Evolutionary conservation across 2,888 invertebrate species (phyloP), one percentile per base, ranked within the genome.

Genomic region (Limnephilus lunatus): DNA sequence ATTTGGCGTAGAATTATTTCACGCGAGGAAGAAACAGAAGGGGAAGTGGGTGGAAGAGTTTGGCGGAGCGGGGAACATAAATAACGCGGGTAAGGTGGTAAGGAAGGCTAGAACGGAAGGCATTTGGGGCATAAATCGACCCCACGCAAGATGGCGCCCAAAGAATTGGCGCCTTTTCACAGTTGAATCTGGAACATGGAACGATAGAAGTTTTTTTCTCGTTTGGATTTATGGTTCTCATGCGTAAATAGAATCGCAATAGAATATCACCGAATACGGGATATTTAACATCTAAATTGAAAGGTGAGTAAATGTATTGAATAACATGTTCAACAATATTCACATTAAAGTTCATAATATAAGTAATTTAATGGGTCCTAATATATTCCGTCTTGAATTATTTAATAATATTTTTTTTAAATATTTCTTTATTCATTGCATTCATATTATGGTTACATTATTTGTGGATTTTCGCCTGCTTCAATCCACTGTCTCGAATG

Each of bases 91-190:
- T 82, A 89, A 68, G 91, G 91, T 83, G 91, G 68, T 68, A 68
- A n/a, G 68, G 68, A 25, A 25, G 68, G 91, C 91, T 82, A 86
- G 53, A 91, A 81, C 91, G 89, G 91, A 89, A 91, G 91, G 82
- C 91, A 91, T 91, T 91, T 91, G 87, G 88, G 91, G 53, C 86
- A 91, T 91, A 91, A 91, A 91, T 91, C 91, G 91, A 87, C 87
- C 81, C 35, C 32, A 39, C 88, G 87, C 85, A 85, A 89, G 89
- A 89, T 89, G 89, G 89, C 89, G 89, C 32, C 89, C 68, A 89
- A 89, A 81, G 81, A 81, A 90, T 90, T 81, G 82, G 89, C 89
- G 89, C 89, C 30, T 35, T 81, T 81, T 81, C 89, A 39, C 89
- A 44, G n/a, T 32, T 12, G 83, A 83, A 83, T 81, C 81, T 90